These are phyloP conservation scores for Eumaeus atala DNA, from an alignment of 1,140 invertebrate genomes.

Conservation along the genomic window DNA sequence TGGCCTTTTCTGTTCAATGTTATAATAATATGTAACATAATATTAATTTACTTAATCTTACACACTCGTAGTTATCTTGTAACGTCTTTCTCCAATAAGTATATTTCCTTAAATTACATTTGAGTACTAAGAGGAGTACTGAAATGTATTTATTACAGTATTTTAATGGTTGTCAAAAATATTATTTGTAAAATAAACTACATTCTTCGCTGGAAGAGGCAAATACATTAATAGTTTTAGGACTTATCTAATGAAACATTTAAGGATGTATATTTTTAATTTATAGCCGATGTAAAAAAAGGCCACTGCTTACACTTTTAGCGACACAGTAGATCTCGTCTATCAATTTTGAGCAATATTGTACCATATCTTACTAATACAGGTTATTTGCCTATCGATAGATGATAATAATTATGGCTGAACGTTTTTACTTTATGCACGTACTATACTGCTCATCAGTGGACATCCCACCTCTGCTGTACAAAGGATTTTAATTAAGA, in stretches of 20 bases:
- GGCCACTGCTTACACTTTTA: not conserved
- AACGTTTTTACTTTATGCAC: slow-evolving; percentile 7
- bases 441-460: not conserved
- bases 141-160: too few relatives aligned
- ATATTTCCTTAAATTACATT: too few relatives aligned
- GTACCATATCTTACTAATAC: slow-evolving; percentile 14
- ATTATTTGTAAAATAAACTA: not conserved
- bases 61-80: too few relatives aligned
- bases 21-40: too few relatives aligned
- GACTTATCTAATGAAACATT: too few relatives aligned
- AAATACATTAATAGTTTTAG: too few relatives aligned
- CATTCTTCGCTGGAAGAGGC: too few relatives aligned
- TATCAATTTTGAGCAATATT: slow-evolving; percentile 15
- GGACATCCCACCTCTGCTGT: not conserved
- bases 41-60: not conserved
- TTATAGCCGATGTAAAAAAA: not conserved
- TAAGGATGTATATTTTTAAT: not conserved
- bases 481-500: too few relatives aligned
- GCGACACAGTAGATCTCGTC: slow-evolving; percentile 6
- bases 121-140: too few relatives aligned
- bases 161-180: not conserved
- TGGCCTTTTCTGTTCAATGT: slow-evolving; percentile 12
- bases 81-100: too few relatives aligned
- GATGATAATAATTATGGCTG: slow-evolving; percentile 9
- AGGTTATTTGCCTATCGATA: not conserved